These are phyloP conservation scores for Drosophila persimilis DNA, from an alignment of 1,140 invertebrate species.

Conservation along the genomic window DNA sequence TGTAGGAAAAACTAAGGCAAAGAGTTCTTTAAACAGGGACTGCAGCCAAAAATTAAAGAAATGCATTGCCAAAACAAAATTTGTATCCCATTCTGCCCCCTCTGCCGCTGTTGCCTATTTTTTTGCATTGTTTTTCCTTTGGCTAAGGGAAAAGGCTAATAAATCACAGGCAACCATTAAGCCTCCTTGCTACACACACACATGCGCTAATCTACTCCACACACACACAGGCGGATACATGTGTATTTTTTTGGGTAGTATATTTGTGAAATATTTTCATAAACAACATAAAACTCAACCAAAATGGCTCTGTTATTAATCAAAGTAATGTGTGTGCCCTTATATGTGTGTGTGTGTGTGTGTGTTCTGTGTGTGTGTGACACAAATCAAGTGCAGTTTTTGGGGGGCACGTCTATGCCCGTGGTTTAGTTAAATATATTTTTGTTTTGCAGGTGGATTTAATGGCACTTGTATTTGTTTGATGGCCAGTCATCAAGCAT, in stretches of 20 bases:
- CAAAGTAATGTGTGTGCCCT: constrained; percentile 72
- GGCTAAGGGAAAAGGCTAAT: constrained; percentile 38
- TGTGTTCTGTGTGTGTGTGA: constrained; percentile 30
- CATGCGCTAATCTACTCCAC: constrained; percentile 71
- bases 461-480: constrained; percentile 64
- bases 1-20: neutral
- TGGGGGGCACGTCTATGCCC: neutral
- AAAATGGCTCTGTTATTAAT: constrained; percentile 78
- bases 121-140: constrained; percentile 32
- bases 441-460: constrained; percentile 62
- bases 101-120: constrained; percentile 6
- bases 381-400: constrained; percentile 69
- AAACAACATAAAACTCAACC: constrained; percentile 81
- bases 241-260: constrained; percentile 24
- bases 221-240: constrained; percentile 28
- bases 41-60: no score
- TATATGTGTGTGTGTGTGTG: constrained; percentile 8
- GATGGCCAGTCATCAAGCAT: constrained; percentile 52
- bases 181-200: constrained; percentile 56
- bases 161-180: constrained; percentile 73
- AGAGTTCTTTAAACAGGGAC: neutral
- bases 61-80: no score
- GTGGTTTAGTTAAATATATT: constrained; percentile 58
- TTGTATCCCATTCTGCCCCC: constrained; percentile 2
- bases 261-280: constrained; percentile 76